Evolutionary conservation across 2,888 invertebrate genomes (phyloP).

Genomic region (Caenorhabditis zanzibari): DNA sequence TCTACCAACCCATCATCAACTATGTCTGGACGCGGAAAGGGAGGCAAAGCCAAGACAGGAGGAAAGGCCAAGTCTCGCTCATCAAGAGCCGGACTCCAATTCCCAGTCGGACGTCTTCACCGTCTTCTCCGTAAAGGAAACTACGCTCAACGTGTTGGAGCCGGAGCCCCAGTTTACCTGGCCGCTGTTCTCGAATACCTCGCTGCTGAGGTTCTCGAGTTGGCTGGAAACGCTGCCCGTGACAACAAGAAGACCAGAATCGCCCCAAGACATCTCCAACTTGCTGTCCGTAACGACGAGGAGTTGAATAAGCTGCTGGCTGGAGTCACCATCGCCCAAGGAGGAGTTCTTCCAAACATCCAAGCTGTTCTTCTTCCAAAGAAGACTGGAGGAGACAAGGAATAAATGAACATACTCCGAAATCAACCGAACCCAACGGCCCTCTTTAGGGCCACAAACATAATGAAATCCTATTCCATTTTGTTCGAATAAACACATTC

Average conservation of each 20-base stretch:
- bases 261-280: conserved; percentile 72
- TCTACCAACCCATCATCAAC: conserved; percentile 36
- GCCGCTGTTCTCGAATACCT: conserved; percentile 82
- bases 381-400: conserved; percentile 79
- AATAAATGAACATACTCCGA: conserved; percentile 48
- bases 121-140: too few species aligned
- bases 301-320: conserved; percentile 75
- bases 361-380: conserved; percentile 82
- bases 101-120: too few species aligned
- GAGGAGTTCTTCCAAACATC: conserved; percentile 87
- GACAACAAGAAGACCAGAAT: conserved; percentile 85
- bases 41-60: conserved; percentile 74
- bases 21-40: conserved; percentile 90
- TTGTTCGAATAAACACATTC: neutral
- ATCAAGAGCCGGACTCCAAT: conserved; percentile 82
- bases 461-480: neutral
- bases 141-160: too few species aligned
- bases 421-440: conserved; percentile 78
- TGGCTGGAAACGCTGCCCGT: conserved; percentile 84
- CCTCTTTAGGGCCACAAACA: conserved; percentile 78
- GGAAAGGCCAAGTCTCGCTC: conserved; percentile 80
- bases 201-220: conserved; percentile 79
- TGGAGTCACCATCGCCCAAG: too few species aligned
- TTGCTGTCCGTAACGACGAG: conserved; percentile 69
- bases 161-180: conserved; percentile 81